Percentiles rank a stretch among this genome's conserved stretches.
Conservation (phyloP, 2,113 vertebrate species). For the Plestiodon gilberti region DNA sequence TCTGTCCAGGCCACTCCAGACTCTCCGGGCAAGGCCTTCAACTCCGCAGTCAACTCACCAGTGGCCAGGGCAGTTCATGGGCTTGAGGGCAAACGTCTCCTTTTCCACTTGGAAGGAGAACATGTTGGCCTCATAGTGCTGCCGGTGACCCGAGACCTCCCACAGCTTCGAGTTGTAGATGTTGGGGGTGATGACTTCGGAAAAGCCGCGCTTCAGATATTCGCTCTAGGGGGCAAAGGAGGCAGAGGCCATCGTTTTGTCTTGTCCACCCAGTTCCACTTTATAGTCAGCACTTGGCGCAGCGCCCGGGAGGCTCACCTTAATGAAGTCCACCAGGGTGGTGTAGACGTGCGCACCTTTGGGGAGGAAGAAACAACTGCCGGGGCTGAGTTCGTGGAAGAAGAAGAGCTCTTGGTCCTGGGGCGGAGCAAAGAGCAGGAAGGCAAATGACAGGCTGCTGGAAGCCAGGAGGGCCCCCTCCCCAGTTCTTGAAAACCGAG, state of each 20-base stretch:
- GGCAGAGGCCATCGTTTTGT: neutral
- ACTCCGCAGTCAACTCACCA: constrained; percentile 76
- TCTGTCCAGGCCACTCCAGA: neutral
- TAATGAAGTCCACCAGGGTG: constrained; percentile 87
- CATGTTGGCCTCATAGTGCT: constrained; percentile 90
- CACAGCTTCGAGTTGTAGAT: constrained; percentile 87
- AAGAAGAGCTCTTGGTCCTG: constrained; percentile 90
- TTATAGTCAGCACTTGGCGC: no score
- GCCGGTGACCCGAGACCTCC: constrained; percentile 93
- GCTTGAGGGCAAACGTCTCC: constrained; percentile 88
- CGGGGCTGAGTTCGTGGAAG: constrained; percentile 91
- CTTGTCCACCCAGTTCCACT: no score
- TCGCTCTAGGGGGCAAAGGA: constrained; percentile 75
- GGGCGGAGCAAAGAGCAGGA: neutral
- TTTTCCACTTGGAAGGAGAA: constrained; percentile 81
- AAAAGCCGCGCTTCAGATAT: constrained; percentile 85
- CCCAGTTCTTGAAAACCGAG: no score
- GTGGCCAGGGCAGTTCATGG: constrained; percentile 96
- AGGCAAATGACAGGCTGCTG: rapidly evolving
- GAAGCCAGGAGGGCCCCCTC: no score
- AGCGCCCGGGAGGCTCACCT: constrained; percentile 71
- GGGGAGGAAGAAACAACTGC: constrained; percentile 94
- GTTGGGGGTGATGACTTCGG: constrained; percentile 90
- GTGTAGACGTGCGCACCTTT: constrained; percentile 91
- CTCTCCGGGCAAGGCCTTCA: neutral